Evolutionary conservation across 2,888 invertebrate species (phyloP), one percentile per base, ranked within the genome.

Genomic region (Rugalucina vietnamica): DNA sequence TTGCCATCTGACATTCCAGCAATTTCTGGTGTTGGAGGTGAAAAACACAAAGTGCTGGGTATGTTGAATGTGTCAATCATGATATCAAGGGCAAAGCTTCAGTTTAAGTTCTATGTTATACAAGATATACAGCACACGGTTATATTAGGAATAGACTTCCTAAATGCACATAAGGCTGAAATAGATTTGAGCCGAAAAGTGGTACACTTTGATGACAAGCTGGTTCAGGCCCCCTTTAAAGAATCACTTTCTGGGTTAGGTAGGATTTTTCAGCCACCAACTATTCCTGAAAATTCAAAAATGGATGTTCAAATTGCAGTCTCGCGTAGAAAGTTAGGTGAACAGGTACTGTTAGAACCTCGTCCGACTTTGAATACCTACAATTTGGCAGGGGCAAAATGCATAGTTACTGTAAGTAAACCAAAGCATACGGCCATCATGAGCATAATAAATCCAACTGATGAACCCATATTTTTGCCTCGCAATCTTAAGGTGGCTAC

Each of bases 401-500:
- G 73, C 21, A 3, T 73, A 5, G 73, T 73, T 2, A 72, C 37
- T 14, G 18, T 39, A n/a, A n/a, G n/a, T n/a, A n/a, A n/a, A 12
- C 24, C 27, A 72, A 72, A 72, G 24, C 72, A 27, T 43, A 72
- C 37, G 27, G 72, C 72, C 1, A 43, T 72, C 29, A 72, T 72
- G 57, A 57, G 57, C 27, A 27, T 57, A 57, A 57, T 57, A 27
- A 57, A 57, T 27, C 57, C 57, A 57, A 72, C 72, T 24, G 12
- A 39, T 72, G 72, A 72, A 24, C 27, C 72, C 3, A 43, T 73
- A 18, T 73, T 29, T 49, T n/a, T 73, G 24, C 73, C 29, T 39
- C 14, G 14, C 1, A 34, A 75, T n/a, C 34, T 37, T 4, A 57
- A 57, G 32, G 57, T 75, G n/a, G 75, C 54, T 57, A 75, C 54